Conservation (phyloP, 2,888 invertebrate genomes). For the Poecilus cupreus region DNA sequence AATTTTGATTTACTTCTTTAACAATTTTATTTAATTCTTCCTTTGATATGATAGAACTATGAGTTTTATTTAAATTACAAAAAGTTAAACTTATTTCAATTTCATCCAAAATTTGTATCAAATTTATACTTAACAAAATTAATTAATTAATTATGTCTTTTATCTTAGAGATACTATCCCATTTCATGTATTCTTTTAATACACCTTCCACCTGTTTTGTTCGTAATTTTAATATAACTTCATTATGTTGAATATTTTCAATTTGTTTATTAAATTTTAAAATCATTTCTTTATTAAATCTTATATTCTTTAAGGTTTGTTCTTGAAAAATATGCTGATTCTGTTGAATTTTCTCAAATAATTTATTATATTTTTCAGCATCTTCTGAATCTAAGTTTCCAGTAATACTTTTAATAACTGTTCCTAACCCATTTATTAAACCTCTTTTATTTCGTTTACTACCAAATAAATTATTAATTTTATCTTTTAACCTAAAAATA, state of each 20-base stretch:
- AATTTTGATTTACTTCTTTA: slow-evolving; percentile 4
- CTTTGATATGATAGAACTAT: not conserved
- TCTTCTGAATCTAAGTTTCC: slow-evolving; percentile 28
- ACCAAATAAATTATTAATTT: slow-evolving; percentile 28
- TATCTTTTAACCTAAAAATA: not conserved
- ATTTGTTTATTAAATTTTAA: slow-evolving; percentile 2
- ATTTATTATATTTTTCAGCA: slow-evolving; percentile 32
- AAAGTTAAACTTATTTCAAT: slow-evolving; percentile 42
- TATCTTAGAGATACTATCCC: slow-evolving; percentile 4
- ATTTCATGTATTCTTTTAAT: not conserved
- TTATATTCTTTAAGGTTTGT: slow-evolving; percentile 7
- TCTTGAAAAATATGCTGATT: slow-evolving; percentile 23
- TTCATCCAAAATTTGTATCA: slow-evolving; percentile 22
- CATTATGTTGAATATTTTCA: slow-evolving; percentile 34
- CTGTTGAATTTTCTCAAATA: slow-evolving; percentile 21
- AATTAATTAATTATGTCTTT: slow-evolving; percentile 23
- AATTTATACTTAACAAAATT: slow-evolving; percentile 24
- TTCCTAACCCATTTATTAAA: slow-evolving; percentile 23
- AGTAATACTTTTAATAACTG: not conserved
- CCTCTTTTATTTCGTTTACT: not conserved
- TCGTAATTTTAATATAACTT: not conserved
- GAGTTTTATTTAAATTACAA: too few species aligned
- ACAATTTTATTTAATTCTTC: slow-evolving; percentile 3
- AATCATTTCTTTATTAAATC: slow-evolving; percentile 28
- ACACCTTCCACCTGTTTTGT: not conserved